Evolutionary conservation across 2,113 vertebrate genomes (phyloP).

Genomic region (Lophochroa leadbeateri): DNA sequence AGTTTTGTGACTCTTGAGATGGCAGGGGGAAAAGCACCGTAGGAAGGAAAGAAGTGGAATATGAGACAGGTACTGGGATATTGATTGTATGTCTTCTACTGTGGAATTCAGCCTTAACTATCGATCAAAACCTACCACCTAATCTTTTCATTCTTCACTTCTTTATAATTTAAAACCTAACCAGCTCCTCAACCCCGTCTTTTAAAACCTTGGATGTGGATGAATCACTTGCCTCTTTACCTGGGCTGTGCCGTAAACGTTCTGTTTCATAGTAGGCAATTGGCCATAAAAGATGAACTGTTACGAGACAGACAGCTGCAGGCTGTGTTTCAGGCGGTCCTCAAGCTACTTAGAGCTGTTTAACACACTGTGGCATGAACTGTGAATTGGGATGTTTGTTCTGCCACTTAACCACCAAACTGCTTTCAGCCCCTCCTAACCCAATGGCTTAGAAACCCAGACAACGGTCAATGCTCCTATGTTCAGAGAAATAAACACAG

Average conservation of each 20-base stretch:
- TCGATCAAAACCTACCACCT: not conserved
- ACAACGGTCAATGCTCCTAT: not conserved
- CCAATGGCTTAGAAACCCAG: not conserved
- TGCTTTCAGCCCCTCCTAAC: not conserved
- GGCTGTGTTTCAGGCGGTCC: constrained; percentile 16
- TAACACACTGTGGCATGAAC: constrained; percentile 5
- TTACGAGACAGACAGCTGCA: not conserved
- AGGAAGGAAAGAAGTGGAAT: not conserved
- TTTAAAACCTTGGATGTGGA: not conserved
- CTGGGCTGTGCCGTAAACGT: not conserved
- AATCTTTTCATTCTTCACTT: not conserved
- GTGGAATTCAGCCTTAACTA: not conserved
- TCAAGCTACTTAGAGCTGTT: not conserved
- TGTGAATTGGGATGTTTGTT: not conserved
- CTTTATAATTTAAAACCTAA: not conserved
- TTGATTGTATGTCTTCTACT: not conserved
- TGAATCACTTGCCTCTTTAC: constrained; percentile 14
- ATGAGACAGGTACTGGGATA: not conserved
- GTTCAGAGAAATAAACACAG: not conserved
- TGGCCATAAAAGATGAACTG: constrained; percentile 27
- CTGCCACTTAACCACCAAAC: not conserved
- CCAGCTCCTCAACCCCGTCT: not conserved
- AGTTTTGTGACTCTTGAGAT: not conserved
- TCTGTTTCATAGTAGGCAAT: not conserved
- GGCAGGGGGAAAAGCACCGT: not conserved